These are phyloP conservation scores for Uria aalge DNA, from an alignment of 2,113 vertebrate genomes.

Conservation along the genomic window DNA sequence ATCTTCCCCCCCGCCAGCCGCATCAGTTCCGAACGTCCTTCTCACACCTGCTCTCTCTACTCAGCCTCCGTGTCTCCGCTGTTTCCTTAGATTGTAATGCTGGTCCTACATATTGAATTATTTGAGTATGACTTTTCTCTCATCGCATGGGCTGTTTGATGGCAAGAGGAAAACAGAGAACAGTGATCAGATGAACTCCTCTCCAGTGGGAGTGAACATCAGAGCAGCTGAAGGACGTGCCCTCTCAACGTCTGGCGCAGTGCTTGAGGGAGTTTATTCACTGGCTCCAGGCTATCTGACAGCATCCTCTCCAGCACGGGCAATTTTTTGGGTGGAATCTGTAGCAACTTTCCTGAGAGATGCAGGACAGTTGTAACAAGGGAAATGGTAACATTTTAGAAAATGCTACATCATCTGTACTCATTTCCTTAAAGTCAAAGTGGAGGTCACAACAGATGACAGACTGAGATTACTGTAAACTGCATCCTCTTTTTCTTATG, in stretches of 20 bases:
- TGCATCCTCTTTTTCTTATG: neutral
- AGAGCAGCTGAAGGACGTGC: neutral
- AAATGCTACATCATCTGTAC: neutral
- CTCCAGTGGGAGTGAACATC: neutral
- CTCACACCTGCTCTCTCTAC: neutral
- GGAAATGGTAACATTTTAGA: neutral
- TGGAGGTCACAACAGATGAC: neutral
- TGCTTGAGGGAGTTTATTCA: neutral
- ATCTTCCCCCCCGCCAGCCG: fast-evolving
- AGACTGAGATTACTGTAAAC: neutral
- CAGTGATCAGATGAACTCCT: neutral
- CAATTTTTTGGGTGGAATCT: neutral
- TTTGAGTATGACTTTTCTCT: neutral
- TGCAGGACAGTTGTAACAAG: neutral
- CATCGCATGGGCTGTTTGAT: neutral
- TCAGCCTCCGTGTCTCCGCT: neutral
- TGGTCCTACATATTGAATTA: neutral
- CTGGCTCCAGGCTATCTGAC: neutral
- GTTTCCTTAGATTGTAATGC: neutral
- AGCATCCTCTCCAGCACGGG: neutral
- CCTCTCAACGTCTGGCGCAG: neutral
- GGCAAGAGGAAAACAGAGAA: neutral
- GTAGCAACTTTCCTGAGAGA: neutral
- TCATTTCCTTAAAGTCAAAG: neutral
- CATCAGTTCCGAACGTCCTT: neutral